phyloP scores from a whole-genome alignment of 2,888 invertebrate species.

The Ectemnius continuus region DNA sequence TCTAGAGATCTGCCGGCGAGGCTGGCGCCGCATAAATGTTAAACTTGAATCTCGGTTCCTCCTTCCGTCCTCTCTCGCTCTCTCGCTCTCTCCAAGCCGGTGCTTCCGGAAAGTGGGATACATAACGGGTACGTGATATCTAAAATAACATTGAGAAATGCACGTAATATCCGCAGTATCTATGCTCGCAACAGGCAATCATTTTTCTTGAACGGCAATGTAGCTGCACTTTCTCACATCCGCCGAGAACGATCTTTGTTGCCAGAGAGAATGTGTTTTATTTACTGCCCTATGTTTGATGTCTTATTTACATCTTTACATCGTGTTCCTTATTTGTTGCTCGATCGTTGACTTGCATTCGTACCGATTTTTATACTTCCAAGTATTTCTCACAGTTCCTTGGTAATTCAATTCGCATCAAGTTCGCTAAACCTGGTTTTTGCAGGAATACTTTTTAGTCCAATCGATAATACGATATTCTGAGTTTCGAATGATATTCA shows the following conservation, averaged over 20 bases:
- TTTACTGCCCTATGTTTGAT: background rate
- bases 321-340: no score
- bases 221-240: background rate
- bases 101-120: slow-evolving; percentile 8
- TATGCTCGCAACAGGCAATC: background rate
- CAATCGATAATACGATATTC: no score
- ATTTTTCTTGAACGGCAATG: slow-evolving; percentile 10
- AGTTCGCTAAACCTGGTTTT: no score
- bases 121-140: slow-evolving; percentile 6
- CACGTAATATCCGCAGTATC: slow-evolving; percentile 20
- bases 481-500: no score
- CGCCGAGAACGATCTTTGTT: background rate
- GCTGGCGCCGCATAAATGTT: background rate
- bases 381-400: no score
- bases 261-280: background rate
- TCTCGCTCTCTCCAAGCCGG: background rate
- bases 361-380: no score
- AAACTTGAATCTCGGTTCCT: slow-evolving; percentile 38
- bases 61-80: background rate
- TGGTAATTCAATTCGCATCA: no score
- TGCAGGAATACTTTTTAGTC: no score
- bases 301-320: no score
- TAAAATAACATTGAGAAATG: slow-evolving; percentile 24
- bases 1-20: slow-evolving; percentile 26
- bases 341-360: no score